Evolutionary conservation across 37 sponge, comb jelly and placozoan genomes (phyloP), one percentile per base, ranked within the genome.

Genomic region (Corticium candelabrum): DNA sequence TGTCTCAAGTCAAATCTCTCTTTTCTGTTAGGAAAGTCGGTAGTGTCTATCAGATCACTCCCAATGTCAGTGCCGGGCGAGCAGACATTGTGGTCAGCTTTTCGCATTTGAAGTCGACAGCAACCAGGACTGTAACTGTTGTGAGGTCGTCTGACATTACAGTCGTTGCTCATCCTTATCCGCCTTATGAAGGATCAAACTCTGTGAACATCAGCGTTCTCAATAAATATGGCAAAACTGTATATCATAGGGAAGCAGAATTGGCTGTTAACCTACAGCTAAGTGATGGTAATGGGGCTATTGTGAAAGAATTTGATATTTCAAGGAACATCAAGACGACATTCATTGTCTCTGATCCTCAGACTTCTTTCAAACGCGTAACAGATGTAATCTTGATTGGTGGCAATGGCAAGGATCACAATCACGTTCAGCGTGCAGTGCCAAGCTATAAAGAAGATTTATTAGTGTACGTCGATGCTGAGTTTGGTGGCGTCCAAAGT

Each of bases 161-260:
- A 5, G 33, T 41, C n/a, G 32, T n/a, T 15, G 68, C 80, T 29
- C 39, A 40, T 50, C 62, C 62, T 50, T 50, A 50, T 50, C 62
- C 62, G 62, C 11, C 62, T 21, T 50, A 50, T 50, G 62, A 50
- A 27, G 62, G 62, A 27, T 50, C 62, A 21, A 50, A 11, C 15
- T 21, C 11, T 11, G 21, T 27, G 21, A 21, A 50, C 21, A 50
- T 50, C 11, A 11, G 21, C 62, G 62, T 21, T 11, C 62, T 50
- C 62, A 27, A 50, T 21, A 50, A 50, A 21, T 11, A 11, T 50
- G 21, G 62, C 62, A 50, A 74, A 40, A 83, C 80, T 0, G 39
- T 40, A 35, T 41, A 7, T 1, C 85, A 76, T 75, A 84, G 85
- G 70, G 36, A 39, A 41, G 86, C 85, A 0, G 35, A 27, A 37